Percentiles rank a stretch among this genome's conserved stretches.
These are phyloP conservation scores for Ephialtes manifestator DNA, from an alignment of 2,888 invertebrate species.

Conservation along the genomic window DNA sequence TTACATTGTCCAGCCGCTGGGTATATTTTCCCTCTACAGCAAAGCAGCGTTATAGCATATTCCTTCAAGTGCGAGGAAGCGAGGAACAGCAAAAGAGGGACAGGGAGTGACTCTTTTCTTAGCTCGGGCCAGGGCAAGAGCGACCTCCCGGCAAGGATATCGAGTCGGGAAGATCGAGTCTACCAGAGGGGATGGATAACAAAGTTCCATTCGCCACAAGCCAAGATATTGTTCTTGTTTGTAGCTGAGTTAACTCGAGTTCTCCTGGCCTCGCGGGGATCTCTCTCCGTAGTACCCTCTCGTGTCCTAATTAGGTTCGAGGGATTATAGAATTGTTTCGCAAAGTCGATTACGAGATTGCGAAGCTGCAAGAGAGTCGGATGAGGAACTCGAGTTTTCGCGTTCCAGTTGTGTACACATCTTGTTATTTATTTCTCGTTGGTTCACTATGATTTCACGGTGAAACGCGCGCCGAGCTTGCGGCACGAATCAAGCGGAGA, in stretches of 20 bases:
- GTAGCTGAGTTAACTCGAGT: slow-evolving; percentile 81
- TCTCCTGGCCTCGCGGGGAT: slow-evolving; percentile 50
- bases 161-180: slow-evolving; percentile 30
- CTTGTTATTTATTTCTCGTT: not conserved
- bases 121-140: not conserved
- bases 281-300: slow-evolving; percentile 20
- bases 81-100: not conserved
- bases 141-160: slow-evolving; percentile 38
- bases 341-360: slow-evolving; percentile 84
- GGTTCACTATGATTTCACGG: slow-evolving; percentile 70
- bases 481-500: too few species aligned
- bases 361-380: slow-evolving; percentile 58
- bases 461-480: slow-evolving; percentile 47
- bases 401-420: slow-evolving; percentile 21
- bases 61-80: not conserved
- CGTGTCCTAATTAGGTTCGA: slow-evolving; percentile 83
- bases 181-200: slow-evolving; percentile 64
- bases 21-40: slow-evolving; percentile 66
- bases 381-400: not conserved
- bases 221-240: slow-evolving; percentile 84
- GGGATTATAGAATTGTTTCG: slow-evolving; percentile 85
- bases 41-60: slow-evolving; percentile 16
- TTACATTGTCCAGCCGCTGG: slow-evolving; percentile 83
- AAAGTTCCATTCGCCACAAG: slow-evolving; percentile 69
- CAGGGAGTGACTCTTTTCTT: slow-evolving; percentile 30